Evolutionary conservation across 2,113 vertebrate species (phyloP).

Genomic region (Maccullochella peelii): DNA sequence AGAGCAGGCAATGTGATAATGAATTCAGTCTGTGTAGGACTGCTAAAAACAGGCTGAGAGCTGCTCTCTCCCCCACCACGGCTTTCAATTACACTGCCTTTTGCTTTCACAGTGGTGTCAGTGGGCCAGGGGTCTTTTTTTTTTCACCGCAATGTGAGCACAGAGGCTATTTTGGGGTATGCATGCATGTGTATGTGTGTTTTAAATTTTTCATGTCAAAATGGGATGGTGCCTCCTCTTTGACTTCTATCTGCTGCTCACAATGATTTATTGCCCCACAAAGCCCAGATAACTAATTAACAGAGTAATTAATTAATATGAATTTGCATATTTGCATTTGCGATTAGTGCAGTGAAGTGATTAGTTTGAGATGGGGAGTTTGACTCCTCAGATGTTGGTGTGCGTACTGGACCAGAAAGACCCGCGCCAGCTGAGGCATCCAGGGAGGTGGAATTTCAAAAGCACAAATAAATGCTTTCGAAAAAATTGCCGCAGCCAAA

Average conservation of each 20-base stretch:
- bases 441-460: background rate
- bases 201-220: background rate
- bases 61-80: background rate
- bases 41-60: background rate
- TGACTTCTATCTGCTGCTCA: constrained; percentile 57
- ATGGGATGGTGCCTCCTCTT: background rate
- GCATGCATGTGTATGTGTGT: background rate
- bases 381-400: constrained; percentile 97
- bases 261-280: constrained; percentile 96
- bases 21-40: background rate
- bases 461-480: no score
- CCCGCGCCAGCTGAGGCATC: background rate
- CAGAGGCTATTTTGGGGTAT: background rate
- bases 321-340: constrained; percentile 99
- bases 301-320: constrained; percentile 99
- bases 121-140: background rate
- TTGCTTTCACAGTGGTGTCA: background rate
- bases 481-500: no score
- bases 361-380: constrained; percentile 99
- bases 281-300: constrained; percentile 99
- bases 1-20: background rate
- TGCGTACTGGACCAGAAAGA: constrained; percentile 70
- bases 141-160: background rate
- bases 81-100: background rate
- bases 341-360: constrained; percentile 99